Evolutionary conservation across 2,888 invertebrate species (phyloP).

Genomic region (Ennomos erosarius): DNA sequence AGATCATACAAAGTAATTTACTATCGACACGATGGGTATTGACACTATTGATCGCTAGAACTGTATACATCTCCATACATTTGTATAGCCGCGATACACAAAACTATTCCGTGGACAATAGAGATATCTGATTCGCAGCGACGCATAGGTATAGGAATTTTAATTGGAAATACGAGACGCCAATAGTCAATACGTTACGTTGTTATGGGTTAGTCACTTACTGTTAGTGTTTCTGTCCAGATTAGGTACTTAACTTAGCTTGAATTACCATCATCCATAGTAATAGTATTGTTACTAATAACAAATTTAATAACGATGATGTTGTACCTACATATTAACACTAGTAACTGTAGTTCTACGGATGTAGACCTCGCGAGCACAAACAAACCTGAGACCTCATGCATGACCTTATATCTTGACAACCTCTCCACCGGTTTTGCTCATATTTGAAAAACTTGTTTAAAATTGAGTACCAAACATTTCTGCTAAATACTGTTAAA

Average conservation of each 20-base stretch:
- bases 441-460: too few relatives aligned
- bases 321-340: too few relatives aligned
- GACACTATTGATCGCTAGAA: conserved; percentile 34
- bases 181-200: conserved; percentile 65
- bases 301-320: not conserved
- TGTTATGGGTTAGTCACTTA: conserved; percentile 44
- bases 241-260: not conserved
- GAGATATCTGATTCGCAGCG: conserved; percentile 78
- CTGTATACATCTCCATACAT: conserved; percentile 9
- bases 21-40: conserved; percentile 30
- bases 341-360: too few relatives aligned
- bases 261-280: too few relatives aligned
- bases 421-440: too few relatives aligned
- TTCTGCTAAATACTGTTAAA: too few relatives aligned
- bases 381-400: too few relatives aligned
- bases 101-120: conserved; percentile 76
- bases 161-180: conserved; percentile 80
- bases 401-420: too few relatives aligned
- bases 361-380: too few relatives aligned
- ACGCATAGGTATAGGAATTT: conserved; percentile 77
- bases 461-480: too few relatives aligned
- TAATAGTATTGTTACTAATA: not conserved
- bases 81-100: conserved; percentile 55
- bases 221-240: conserved; percentile 2
- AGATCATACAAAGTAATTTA: too few relatives aligned